These are phyloP conservation scores for Acropora tenuis DNA, from an alignment of 64 coral and sea anemone genomes.

Conservation along the genomic window DNA sequence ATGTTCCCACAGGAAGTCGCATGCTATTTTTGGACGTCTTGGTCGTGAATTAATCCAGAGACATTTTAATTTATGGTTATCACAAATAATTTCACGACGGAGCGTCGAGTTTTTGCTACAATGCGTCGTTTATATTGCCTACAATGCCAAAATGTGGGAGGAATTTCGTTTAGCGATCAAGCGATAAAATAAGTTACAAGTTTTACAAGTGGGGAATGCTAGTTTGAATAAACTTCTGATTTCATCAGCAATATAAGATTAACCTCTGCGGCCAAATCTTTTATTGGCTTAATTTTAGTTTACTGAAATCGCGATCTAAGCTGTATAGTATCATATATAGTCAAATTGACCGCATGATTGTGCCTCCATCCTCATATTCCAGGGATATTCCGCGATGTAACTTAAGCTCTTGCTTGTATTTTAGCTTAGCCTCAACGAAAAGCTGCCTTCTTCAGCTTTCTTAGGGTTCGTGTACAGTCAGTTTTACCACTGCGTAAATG, in stretches of 20 bases:
- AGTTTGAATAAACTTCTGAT: neutral
- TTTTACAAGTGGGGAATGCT: neutral
- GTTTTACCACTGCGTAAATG: neutral
- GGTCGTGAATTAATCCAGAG: neutral
- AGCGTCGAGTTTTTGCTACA: neutral
- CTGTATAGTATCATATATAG: no score
- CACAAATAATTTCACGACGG: neutral
- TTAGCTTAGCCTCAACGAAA: neutral
- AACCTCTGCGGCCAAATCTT: neutral
- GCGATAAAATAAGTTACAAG: constrained; percentile 14
- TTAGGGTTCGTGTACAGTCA: no score
- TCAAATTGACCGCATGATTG: neutral
- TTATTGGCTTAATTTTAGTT: constrained; percentile 1
- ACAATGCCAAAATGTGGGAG: neutral
- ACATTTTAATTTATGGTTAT: neutral
- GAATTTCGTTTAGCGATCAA: neutral
- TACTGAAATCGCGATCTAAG: no score
- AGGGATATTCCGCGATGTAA: no score
- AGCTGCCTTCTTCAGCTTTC: no score
- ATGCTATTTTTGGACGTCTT: neutral
- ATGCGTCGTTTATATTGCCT: neutral
- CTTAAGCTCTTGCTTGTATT: no score
- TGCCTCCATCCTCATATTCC: neutral
- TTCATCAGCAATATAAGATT: neutral
- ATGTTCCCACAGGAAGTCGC: constrained; percentile 10